A percentile compares a stretch with the other conserved stretches of the same genome.
These are phyloP conservation scores for Ridgeia piscesae DNA, from an alignment of 1,140 invertebrate species.

Conservation along the genomic window DNA sequence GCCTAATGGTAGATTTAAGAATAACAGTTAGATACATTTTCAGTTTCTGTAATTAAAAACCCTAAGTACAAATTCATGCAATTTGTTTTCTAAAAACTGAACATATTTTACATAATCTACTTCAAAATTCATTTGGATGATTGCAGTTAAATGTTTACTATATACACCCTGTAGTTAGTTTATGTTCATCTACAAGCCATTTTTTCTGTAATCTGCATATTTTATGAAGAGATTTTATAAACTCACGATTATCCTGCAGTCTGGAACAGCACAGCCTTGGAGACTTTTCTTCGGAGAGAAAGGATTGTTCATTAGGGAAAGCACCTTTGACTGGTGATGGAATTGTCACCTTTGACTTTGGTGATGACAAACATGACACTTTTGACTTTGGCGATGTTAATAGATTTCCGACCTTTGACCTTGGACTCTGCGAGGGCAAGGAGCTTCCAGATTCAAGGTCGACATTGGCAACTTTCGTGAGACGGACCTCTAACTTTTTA, in stretches of 20 bases:
- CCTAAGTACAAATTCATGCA: too few relatives aligned
- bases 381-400: not conserved
- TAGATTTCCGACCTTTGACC: not conserved
- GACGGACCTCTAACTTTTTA: slow-evolving; percentile 4
- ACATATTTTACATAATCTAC: too few relatives aligned
- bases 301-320: not conserved
- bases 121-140: too few relatives aligned
- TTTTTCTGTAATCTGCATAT: too few relatives aligned
- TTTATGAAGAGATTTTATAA: too few relatives aligned
- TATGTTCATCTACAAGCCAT: too few relatives aligned
- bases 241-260: not conserved
- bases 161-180: too few relatives aligned
- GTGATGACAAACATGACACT: not conserved
- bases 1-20: not conserved
- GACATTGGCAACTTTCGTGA: not conserved
- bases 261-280: not conserved
- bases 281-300: not conserved
- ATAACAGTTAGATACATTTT: too few relatives aligned
- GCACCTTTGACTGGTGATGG: not conserved
- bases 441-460: not conserved
- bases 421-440: not conserved
- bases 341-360: not conserved
- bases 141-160: too few relatives aligned
- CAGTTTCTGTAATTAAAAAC: too few relatives aligned
- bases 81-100: too few relatives aligned